These are phyloP conservation scores for Cryptus armator DNA, from an alignment of 2,888 invertebrate species.

Conservation along the genomic window DNA sequence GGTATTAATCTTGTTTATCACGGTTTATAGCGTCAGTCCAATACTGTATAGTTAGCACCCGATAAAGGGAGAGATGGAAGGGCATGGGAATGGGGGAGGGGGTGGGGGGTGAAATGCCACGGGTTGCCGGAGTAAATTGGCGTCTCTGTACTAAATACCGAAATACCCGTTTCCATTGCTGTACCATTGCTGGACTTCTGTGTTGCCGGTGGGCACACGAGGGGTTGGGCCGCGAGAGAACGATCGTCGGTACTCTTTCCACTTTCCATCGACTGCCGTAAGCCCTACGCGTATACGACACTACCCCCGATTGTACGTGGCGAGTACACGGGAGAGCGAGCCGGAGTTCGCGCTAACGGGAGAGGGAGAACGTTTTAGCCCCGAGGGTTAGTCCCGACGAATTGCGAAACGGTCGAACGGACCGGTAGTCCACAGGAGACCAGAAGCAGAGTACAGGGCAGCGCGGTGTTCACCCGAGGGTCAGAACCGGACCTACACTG, in stretches of 20 bases:
- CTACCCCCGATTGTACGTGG: conserved; percentile 41
- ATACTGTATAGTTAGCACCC: conserved; percentile 11
- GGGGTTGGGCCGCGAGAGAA: conserved; percentile 39
- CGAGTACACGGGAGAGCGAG: conserved; percentile 26
- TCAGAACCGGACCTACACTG: conserved; percentile 78
- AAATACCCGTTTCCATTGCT: conserved; percentile 72
- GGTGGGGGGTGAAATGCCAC: not conserved
- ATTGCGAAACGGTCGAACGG: conserved; percentile 74
- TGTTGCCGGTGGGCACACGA: conserved; percentile 5
- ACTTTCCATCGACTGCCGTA: conserved; percentile 38
- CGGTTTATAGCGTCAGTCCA: conserved; percentile 78
- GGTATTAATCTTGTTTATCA: conserved; percentile 82
- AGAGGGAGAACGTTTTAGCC: conserved; percentile 65
- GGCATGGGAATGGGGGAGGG: not conserved
- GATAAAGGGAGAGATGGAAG: conserved; percentile 31
- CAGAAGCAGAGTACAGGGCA: conserved; percentile 28
- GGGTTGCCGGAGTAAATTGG: conserved; percentile 78
- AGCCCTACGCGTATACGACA: conserved; percentile 44
- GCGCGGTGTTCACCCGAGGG: conserved; percentile 70
- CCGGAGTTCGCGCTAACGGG: conserved; percentile 52
- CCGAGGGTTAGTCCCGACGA: conserved; percentile 70
- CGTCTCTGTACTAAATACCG: conserved; percentile 80
- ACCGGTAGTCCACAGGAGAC: conserved; percentile 50
- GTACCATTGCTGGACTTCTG: conserved; percentile 51
- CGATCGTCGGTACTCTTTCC: conserved; percentile 55